Base-by-base conservation (phyloP, 2,888 invertebrate genomes). In the Cataglyphis altisquamis region DNA sequence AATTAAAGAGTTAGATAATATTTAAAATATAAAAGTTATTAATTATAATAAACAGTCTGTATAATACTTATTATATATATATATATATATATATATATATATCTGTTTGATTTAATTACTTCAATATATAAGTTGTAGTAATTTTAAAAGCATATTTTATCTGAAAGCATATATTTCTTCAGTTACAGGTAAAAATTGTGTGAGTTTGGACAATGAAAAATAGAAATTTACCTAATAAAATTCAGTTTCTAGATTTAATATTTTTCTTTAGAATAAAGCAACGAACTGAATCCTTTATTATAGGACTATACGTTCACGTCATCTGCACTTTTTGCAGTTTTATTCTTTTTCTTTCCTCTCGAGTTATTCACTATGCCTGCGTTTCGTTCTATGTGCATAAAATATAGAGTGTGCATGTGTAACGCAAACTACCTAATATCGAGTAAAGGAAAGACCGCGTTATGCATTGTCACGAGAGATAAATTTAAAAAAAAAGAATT, bases 371-470 rank as follows among this genome's bases (percentile, higher is more conserved):
- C 52, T 36, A 64, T 12, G 52, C 3, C n/a, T 29, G 32, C 32
- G 39, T 63, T 77, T 67, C 32, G 8, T 75, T 75, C 52, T 52
- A 75, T 64, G 39, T 55, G 52, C 75, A 67, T 66, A 55, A 67
- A 77, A 25, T 36, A 25, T 67, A 67, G n/a, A 75, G 36, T n/a
- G 25, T 66, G 36, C 36, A 39, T 10, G 25, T 52, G 25, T 52
- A 77, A 66, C 75, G 52, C 66, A 36, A 55, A 29, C 15, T 39
- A 5, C 32, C 25, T 25, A 39, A 66, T 75, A 66, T 66, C 18
- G 32, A 52, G 25, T 67, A 8, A 52, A 75, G 39, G 12, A 39
- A 48, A 63, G 32, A 48, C 12, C 18, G 10, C 21, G 39, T 25
- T 66, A 25, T 66, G 39, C 25, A 55, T 45, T 64, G 36, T 66